Conservation (phyloP, 2,797 vertebrate species). For the Scomberomorus guttatus region DNA sequence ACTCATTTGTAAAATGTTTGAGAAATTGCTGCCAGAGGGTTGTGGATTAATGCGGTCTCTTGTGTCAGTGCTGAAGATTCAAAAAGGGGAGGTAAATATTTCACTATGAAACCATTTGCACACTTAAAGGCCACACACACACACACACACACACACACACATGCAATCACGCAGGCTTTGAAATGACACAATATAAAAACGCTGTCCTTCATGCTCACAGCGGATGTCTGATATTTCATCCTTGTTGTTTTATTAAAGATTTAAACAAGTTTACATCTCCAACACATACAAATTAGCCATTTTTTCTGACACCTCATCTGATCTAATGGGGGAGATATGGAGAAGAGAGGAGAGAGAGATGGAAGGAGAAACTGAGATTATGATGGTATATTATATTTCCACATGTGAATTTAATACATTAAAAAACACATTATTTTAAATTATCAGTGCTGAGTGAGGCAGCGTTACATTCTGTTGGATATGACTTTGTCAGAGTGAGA, state of each 20-base stretch:
- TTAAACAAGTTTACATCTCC: slow-evolving; percentile 84
- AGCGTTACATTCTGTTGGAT: slow-evolving; percentile 65
- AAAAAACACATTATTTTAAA: slow-evolving; percentile 79
- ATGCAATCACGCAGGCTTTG: slow-evolving; percentile 57
- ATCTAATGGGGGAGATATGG: slow-evolving; percentile 67
- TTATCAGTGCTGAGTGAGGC: slow-evolving; percentile 58
- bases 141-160: slow-evolving; percentile 34
- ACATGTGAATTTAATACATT: slow-evolving; percentile 80
- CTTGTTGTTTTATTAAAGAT: slow-evolving; percentile 86
- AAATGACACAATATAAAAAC: slow-evolving; percentile 79
- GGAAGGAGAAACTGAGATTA: slow-evolving; percentile 48
- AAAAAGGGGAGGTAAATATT: slow-evolving; percentile 74
- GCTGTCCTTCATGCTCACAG: slow-evolving; percentile 73
- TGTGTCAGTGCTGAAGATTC: slow-evolving; percentile 64
- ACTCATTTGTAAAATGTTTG: slow-evolving; percentile 78
- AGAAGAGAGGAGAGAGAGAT: slow-evolving; percentile 32
- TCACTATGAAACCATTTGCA: slow-evolving; percentile 79
- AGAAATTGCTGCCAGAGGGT: slow-evolving; percentile 73
- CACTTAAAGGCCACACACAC: slow-evolving; percentile 71
- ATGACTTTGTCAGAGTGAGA: slow-evolving; percentile 69
- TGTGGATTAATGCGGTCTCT: slow-evolving; percentile 69
- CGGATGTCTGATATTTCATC: slow-evolving; percentile 85
- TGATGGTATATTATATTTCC: slow-evolving; percentile 78
- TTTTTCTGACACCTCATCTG: slow-evolving; percentile 74
- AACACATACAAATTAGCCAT: slow-evolving; percentile 81